Conservation (phyloP, 2,113 vertebrate genomes). For the Nettapus auritus region DNA sequence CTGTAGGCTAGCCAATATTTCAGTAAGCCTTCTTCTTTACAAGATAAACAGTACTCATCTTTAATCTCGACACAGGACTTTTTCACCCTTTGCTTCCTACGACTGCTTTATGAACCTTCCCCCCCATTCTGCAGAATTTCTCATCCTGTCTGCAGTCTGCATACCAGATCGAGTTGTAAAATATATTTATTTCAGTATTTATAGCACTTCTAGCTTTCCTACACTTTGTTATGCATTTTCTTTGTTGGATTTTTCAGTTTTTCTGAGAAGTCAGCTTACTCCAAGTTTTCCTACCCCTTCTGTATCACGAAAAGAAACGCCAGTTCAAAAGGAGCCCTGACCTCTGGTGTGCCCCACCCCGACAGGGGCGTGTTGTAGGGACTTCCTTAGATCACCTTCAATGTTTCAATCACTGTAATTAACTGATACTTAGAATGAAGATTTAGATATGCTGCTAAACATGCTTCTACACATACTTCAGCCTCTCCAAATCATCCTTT, state of each 20-base stretch:
- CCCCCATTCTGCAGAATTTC: background rate
- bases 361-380: rapidly evolving
- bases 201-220: background rate
- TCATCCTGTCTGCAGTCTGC: background rate
- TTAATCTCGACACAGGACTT: background rate
- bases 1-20: background rate
- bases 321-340: background rate
- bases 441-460: background rate
- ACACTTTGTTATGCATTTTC: rapidly evolving
- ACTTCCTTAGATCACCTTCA: background rate
- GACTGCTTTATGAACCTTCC: background rate
- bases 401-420: background rate
- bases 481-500: background rate
- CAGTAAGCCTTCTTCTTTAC: background rate
- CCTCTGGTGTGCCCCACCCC: rapidly evolving
- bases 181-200: background rate
- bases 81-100: background rate
- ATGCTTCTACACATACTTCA: background rate
- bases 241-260: background rate
- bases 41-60: background rate
- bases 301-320: background rate
- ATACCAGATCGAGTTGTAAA: background rate
- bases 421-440: background rate
- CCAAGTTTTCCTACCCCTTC: background rate
- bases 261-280: background rate